phyloP scores from a whole-genome alignment of 2,888 invertebrate genomes.

The Teleogryllus oceanicus region DNA sequence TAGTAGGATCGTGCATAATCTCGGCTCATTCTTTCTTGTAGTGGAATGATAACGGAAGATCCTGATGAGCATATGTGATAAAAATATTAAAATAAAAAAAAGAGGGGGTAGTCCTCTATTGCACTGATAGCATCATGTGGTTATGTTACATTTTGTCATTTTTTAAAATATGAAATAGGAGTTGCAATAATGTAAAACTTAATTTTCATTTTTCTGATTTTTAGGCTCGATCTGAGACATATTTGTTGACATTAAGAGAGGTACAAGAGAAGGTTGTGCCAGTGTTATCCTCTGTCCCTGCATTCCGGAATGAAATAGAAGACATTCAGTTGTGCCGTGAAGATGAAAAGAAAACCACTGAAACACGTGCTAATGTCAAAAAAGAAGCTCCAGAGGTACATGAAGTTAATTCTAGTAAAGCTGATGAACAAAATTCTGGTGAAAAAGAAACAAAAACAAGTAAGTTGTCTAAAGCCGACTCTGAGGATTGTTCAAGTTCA shows the following conservation, averaged over 20 bases:
- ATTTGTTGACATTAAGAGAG: slow-evolving; percentile 59
- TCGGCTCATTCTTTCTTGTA: too few species aligned
- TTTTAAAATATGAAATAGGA: background rate
- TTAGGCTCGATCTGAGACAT: slow-evolving; percentile 67
- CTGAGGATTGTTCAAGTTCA: too few species aligned
- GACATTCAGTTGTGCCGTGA: background rate
- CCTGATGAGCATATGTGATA: too few species aligned
- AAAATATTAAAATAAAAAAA: too few species aligned
- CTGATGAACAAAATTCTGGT: too few species aligned
- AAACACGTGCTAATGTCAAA: background rate
- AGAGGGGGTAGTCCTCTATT: too few species aligned
- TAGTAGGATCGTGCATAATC: too few species aligned
- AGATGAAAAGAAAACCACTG: background rate
- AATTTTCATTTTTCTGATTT: slow-evolving; percentile 39
- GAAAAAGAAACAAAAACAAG: too few species aligned
- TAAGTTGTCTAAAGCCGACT: too few species aligned
- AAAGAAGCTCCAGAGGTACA: background rate
- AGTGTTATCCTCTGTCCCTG: background rate
- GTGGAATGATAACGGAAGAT: too few species aligned
- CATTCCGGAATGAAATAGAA: slow-evolving; percentile 11
- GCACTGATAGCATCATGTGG: too few species aligned
- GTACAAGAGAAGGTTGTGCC: slow-evolving; percentile 41
- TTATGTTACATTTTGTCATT: background rate
- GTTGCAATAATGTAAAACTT: background rate
- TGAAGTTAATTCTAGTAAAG: too few species aligned